Conservation (phyloP, 2,888 invertebrate species). For the Oscheius myriophilus region DNA sequence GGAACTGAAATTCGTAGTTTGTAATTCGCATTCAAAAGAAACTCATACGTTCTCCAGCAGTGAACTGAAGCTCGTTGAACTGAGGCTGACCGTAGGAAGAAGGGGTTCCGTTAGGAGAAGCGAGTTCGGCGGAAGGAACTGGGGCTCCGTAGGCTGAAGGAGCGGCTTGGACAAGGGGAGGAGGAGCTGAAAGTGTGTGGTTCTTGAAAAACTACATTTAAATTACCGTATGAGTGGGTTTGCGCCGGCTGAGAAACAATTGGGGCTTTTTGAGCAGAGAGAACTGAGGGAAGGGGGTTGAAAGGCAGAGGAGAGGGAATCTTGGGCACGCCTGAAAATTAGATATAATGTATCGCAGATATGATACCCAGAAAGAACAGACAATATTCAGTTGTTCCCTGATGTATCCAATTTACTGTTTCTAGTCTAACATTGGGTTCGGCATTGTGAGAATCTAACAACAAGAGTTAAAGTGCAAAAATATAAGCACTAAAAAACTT, state of each 20-base stretch:
- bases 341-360: background rate
- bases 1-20: background rate
- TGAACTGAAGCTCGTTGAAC: slow-evolving; percentile 10
- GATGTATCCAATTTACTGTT: too few relatives aligned
- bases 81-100: background rate
- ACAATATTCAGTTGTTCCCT: too few relatives aligned
- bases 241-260: background rate
- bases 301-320: background rate
- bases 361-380: too few relatives aligned
- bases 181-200: slow-evolving; percentile 5
- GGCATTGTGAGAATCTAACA: too few relatives aligned
- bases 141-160: slow-evolving; percentile 18
- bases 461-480: too few relatives aligned
- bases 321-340: slow-evolving; percentile 11
- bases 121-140: background rate
- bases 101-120: background rate
- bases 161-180: slow-evolving; percentile 14
- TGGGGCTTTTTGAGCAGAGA: slow-evolving; percentile 8
- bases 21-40: background rate
- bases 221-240: slow-evolving; percentile 11
- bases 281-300: background rate
- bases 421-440: too few relatives aligned
- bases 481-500: too few relatives aligned
- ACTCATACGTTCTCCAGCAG: slow-evolving; percentile 7
- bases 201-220: too few relatives aligned